These are phyloP conservation scores for Varanus salvator DNA, from an alignment of 2,113 vertebrate genomes.

Conservation along the genomic window DNA sequence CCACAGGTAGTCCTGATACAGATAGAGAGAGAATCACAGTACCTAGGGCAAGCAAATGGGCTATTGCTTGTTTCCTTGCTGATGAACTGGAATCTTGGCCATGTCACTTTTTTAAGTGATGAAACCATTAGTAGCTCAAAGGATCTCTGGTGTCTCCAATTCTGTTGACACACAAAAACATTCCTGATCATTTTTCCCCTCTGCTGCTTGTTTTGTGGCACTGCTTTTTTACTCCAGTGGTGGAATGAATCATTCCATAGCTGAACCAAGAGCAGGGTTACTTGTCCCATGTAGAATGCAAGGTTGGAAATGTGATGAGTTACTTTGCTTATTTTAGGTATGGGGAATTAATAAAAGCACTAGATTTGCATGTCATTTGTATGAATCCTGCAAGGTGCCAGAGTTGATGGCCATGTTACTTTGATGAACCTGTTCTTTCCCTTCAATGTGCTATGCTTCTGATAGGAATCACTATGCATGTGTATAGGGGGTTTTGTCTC, in stretches of 20 bases:
- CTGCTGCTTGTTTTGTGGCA: slow-evolving; percentile 45
- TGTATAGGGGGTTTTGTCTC: neutral
- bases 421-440: neutral
- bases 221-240: slow-evolving; percentile 53
- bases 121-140: slow-evolving; percentile 59
- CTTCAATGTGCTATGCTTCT: neutral
- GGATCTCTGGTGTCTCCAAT: slow-evolving; percentile 57
- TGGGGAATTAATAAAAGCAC: neutral
- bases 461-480: neutral
- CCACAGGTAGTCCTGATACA: neutral
- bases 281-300: neutral
- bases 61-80: slow-evolving; percentile 64
- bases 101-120: slow-evolving; percentile 57
- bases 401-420: neutral
- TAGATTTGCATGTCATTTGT: slow-evolving; percentile 11
- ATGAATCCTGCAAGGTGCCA: slow-evolving; percentile 4
- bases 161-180: slow-evolving; percentile 47
- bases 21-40: slow-evolving; percentile 41
- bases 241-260: slow-evolving; percentile 59
- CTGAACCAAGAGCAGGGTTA: neutral
- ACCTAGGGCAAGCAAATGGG: slow-evolving; percentile 65
- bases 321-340: slow-evolving; percentile 13
- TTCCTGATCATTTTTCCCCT: slow-evolving; percentile 42
- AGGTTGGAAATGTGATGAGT: neutral
- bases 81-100: slow-evolving; percentile 63